A percentile compares a stretch with the other conserved stretches of the same genome.
phyloP scores from a whole-genome alignment of 2,888 invertebrate genomes.

The Phaedon cochleariae region DNA sequence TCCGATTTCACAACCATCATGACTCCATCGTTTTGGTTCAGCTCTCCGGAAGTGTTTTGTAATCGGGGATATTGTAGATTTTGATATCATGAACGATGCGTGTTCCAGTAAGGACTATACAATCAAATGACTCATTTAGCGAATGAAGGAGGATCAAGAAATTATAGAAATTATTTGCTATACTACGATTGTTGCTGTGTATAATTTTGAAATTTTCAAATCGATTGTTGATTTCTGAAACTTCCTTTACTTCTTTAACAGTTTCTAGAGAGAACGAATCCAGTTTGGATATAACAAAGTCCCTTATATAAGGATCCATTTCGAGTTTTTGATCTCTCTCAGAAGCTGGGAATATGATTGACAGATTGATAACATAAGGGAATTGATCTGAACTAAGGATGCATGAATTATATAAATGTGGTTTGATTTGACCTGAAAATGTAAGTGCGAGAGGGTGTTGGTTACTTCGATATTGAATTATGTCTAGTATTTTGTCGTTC shows the following conservation, averaged over 20 bases:
- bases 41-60: neutral
- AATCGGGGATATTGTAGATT: neutral
- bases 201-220: neutral
- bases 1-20: too few species aligned
- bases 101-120: slow-evolving; percentile 9
- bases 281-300: slow-evolving; percentile 12
- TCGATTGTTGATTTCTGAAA: slow-evolving; percentile 3
- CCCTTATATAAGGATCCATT: slow-evolving; percentile 9
- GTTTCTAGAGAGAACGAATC: slow-evolving; percentile 14
- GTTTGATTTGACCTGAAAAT: slow-evolving; percentile 1
- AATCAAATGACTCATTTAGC: slow-evolving; percentile 8
- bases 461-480: slow-evolving; percentile 7
- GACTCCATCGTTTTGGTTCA: slow-evolving; percentile 4
- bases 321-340: neutral
- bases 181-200: slow-evolving; percentile 8
- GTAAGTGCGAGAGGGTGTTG: neutral
- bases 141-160: slow-evolving; percentile 3
- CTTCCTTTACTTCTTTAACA: slow-evolving; percentile 6
- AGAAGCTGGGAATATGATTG: neutral
- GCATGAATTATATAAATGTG: slow-evolving; percentile 1
- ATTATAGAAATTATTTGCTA: neutral
- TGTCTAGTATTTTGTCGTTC: slow-evolving; percentile 7
- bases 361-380: neutral
- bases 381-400: neutral
- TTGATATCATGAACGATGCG: too few species aligned